Percentiles rank a stretch among this genome's conserved stretches.
Evolutionary conservation across 2,888 invertebrate species (phyloP).

Genomic region (Macaria notata): DNA sequence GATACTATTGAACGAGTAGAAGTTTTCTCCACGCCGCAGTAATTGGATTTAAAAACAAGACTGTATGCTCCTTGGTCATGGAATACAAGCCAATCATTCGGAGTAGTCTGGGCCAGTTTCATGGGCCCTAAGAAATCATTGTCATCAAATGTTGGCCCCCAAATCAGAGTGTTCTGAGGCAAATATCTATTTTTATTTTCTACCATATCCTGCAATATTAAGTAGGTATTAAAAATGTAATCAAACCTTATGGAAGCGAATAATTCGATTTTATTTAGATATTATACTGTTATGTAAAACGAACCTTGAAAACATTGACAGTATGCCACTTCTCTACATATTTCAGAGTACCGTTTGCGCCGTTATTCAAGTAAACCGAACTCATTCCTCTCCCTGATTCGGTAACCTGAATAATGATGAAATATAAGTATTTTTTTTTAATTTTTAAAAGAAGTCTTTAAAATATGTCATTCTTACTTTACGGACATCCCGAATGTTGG

Average conservation of each 20-base stretch:
- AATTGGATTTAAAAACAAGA: constrained; percentile 2
- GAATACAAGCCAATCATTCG: constrained; percentile 8
- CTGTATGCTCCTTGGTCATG: constrained; percentile 10
- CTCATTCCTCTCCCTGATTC: neutral
- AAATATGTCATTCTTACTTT: no score
- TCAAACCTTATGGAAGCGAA: no score
- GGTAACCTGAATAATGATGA: constrained; percentile 8
- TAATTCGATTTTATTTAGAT: no score
- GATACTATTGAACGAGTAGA: constrained; percentile 7
- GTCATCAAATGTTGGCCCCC: constrained; percentile 16
- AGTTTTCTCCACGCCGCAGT: constrained; percentile 1
- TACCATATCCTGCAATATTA: constrained; percentile 6
- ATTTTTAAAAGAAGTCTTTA: no score
- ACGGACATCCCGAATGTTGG: constrained; percentile 41
- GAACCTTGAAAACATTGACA: constrained; percentile 13
- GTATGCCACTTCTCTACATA: constrained; percentile 11
- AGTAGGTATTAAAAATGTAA: no score
- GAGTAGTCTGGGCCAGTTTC: neutral
- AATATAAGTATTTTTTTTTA: no score
- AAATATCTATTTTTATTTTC: neutral
- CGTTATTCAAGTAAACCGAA: constrained; percentile 9
- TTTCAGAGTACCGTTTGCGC: neutral
- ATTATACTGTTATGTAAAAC: constrained; percentile 5
- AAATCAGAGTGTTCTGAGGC: constrained; percentile 21
- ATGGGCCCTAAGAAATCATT: constrained; percentile 8